A percentile compares a stretch with the other conserved stretches of the same genome.
Evolutionary conservation across 2,888 invertebrate species (phyloP).

Genomic region (Alloplasta piceator): DNA sequence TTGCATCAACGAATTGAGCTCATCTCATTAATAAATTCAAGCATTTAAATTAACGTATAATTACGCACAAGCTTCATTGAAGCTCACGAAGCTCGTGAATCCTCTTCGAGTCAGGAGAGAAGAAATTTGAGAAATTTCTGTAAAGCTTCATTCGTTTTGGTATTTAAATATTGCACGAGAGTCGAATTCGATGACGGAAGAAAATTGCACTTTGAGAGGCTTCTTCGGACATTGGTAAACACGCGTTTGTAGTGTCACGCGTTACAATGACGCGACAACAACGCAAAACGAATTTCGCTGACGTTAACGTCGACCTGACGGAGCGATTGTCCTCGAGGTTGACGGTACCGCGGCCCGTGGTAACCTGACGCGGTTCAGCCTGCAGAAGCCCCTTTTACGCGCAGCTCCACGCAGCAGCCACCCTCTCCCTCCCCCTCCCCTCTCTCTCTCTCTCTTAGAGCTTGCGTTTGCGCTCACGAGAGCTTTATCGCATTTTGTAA

Average conservation of each 20-base stretch:
- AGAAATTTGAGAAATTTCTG: no score
- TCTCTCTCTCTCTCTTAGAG: slow-evolving; percentile 44
- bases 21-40: no score
- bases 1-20: no score
- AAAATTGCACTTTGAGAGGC: neutral
- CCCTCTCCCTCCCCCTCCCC: slow-evolving; percentile 47
- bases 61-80: no score
- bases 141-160: no score
- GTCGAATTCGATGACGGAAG: no score
- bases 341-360: slow-evolving; percentile 73
- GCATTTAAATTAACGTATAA: no score
- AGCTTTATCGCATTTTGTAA: neutral
- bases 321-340: slow-evolving; percentile 64
- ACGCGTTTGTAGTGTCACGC: neutral
- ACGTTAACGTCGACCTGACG: slow-evolving; percentile 7
- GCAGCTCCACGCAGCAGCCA: slow-evolving; percentile 58
- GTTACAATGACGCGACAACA: slow-evolving; percentile 29
- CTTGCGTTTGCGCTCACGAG: slow-evolving; percentile 20
- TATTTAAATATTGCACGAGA: no score
- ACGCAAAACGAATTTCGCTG: slow-evolving; percentile 2
- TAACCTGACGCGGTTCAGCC: slow-evolving; percentile 74
- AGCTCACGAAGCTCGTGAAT: no score
- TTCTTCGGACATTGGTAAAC: slow-evolving; percentile 44
- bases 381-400: slow-evolving; percentile 69
- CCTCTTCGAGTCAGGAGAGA: no score